phyloP scores from a whole-genome alignment of 35 echinoderm and acorn worm species.

The Hemicentrotus pulcherrimus region DNA sequence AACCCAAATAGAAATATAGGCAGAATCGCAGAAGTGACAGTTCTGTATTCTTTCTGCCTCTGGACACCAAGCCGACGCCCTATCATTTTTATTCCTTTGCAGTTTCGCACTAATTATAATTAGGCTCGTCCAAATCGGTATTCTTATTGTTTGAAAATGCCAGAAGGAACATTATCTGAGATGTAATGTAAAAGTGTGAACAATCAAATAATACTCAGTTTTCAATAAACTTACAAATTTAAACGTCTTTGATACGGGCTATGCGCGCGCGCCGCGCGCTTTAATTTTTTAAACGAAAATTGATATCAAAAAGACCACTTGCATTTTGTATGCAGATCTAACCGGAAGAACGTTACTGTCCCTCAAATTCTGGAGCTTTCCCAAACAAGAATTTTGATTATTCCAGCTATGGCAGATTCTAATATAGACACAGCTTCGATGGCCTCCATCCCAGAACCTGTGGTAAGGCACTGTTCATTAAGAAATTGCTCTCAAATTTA shows the following conservation, averaged over 20 bases:
- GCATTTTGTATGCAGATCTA: not conserved
- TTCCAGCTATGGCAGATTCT: conserved; percentile 14
- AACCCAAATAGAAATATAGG: too few relatives aligned
- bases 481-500: not conserved
- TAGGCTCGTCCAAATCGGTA: too few relatives aligned
- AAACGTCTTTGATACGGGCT: not conserved
- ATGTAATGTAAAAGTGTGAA: too few relatives aligned
- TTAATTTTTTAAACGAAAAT: not conserved
- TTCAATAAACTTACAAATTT: too few relatives aligned
- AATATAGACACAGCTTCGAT: not conserved
- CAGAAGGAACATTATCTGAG: too few relatives aligned
- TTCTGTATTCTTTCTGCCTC: too few relatives aligned
- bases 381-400: not conserved
- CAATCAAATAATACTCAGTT: too few relatives aligned
- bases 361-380: not conserved
- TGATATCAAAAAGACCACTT: not conserved
- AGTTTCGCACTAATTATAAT: too few relatives aligned
- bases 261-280: not conserved
- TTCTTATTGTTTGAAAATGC: too few relatives aligned
- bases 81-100: too few relatives aligned
- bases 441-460: not conserved
- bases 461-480: not conserved
- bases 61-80: too few relatives aligned
- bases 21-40: too few relatives aligned
- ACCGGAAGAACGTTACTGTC: not conserved